Evolutionary conservation across 2,113 vertebrate species (phyloP).

Genomic region (human): DNA sequence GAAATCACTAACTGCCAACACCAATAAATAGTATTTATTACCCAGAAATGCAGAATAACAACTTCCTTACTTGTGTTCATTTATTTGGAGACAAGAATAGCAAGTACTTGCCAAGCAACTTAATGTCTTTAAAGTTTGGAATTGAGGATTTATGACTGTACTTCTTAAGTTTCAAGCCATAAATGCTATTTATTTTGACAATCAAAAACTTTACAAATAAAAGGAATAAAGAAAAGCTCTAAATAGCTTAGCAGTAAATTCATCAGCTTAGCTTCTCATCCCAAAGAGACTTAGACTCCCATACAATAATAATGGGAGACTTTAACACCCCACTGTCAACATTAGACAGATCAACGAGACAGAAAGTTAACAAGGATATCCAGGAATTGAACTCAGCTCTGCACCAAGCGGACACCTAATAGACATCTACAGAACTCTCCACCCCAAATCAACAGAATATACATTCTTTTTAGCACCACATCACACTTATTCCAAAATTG

Average conservation of each 20-base stretch:
- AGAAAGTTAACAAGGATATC: too few relatives aligned
- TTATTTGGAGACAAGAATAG: constrained; percentile 51
- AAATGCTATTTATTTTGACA: constrained; percentile 64
- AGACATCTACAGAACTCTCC: too few relatives aligned
- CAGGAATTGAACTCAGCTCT: too few relatives aligned
- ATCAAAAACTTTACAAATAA: constrained; percentile 21
- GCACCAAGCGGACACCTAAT: too few relatives aligned
- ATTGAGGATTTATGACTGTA: constrained; percentile 60
- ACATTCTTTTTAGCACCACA: too few relatives aligned
- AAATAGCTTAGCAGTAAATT: neutral
- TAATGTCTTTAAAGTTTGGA: constrained; percentile 62
- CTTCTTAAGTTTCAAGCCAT: constrained; percentile 66
- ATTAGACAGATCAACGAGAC: too few relatives aligned
- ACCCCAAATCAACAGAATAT: too few relatives aligned
- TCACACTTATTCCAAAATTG: too few relatives aligned
- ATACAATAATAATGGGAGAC: too few relatives aligned
- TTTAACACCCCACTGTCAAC: too few relatives aligned
- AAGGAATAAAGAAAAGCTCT: neutral
- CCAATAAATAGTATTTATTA: neutral
- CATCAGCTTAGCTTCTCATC: neutral
- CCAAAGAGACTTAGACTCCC: too few relatives aligned
- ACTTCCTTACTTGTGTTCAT: constrained; percentile 35
- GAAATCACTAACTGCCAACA: neutral
- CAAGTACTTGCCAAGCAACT: constrained; percentile 62
- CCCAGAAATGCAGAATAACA: neutral